Conservation (phyloP, 2,888 invertebrate genomes). For the Aphodius sticticus region DNA sequence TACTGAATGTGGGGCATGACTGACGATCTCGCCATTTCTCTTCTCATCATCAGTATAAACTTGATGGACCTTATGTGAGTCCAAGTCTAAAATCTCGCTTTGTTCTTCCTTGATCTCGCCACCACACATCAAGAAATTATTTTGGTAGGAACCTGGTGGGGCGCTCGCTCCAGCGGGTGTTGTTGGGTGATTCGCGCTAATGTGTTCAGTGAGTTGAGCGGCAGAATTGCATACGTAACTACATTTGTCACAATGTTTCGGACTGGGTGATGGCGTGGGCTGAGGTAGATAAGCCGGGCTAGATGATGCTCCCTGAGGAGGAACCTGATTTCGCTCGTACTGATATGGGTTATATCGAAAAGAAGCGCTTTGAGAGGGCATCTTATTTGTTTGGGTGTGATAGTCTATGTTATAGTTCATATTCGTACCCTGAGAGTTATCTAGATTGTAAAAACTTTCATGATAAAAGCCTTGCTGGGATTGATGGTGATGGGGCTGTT, state of each 20-base stretch:
- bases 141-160: slow-evolving; percentile 63
- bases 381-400: slow-evolving; percentile 46
- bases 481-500: slow-evolving; percentile 18
- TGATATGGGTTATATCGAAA: slow-evolving; percentile 59
- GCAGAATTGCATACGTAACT: slow-evolving; percentile 81
- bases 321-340: slow-evolving; percentile 46
- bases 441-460: slow-evolving; percentile 51
- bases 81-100: slow-evolving; percentile 85
- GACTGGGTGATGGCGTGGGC: slow-evolving; percentile 75
- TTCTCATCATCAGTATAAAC: slow-evolving; percentile 62
- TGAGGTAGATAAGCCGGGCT: slow-evolving; percentile 70
- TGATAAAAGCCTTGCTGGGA: slow-evolving; percentile 35
- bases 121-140: slow-evolving; percentile 60
- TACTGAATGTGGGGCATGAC: slow-evolving; percentile 61
- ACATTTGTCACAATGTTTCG: slow-evolving; percentile 85
- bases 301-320: slow-evolving; percentile 53
- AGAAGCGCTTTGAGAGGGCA: slow-evolving; percentile 47
- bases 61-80: slow-evolving; percentile 83
- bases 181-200: slow-evolving; percentile 70
- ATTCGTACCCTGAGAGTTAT: slow-evolving; percentile 44
- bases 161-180: slow-evolving; percentile 56
- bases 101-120: slow-evolving; percentile 66
- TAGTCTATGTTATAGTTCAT: slow-evolving; percentile 55
- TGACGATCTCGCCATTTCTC: slow-evolving; percentile 50
- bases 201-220: slow-evolving; percentile 77